Evolutionary conservation across 2,888 invertebrate species (phyloP).

Genomic region (Acrocyrtus sp.): DNA sequence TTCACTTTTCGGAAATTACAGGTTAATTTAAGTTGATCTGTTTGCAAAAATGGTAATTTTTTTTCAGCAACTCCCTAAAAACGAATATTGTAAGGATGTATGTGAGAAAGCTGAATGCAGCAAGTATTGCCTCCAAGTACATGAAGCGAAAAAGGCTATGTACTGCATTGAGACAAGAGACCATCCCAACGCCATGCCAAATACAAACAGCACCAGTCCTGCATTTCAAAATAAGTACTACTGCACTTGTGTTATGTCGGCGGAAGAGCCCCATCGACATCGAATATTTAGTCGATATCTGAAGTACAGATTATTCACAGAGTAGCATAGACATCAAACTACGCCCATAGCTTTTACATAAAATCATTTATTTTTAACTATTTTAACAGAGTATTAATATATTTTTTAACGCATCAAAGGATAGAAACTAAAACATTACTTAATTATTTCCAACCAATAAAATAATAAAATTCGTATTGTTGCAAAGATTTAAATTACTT

Average conservation of each 20-base stretch:
- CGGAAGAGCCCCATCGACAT: not conserved
- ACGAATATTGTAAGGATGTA: constrained; percentile 41
- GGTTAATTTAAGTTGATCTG: constrained; percentile 3
- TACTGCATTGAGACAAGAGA: constrained; percentile 51
- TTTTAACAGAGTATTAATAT: no score
- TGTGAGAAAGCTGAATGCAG: constrained; percentile 36
- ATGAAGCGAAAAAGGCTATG: constrained; percentile 32
- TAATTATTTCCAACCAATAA: no score
- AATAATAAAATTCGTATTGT: no score
- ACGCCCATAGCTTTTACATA: no score
- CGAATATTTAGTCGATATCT: not conserved
- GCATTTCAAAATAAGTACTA: constrained; percentile 32
- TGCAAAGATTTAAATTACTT: no score
- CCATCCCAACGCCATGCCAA: constrained; percentile 45
- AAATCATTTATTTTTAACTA: no score
- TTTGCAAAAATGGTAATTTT: no score
- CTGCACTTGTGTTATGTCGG: constrained; percentile 33
- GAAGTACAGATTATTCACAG: not conserved
- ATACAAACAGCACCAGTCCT: not conserved
- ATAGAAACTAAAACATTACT: no score
- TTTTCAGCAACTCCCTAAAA: constrained; percentile 15
- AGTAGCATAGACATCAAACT: no score
- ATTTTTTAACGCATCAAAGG: no score
- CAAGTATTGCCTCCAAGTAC: constrained; percentile 34
- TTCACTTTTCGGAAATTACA: not conserved